Base-by-base conservation (phyloP, 2,797 vertebrate genomes). In the Pteronotus mesoamericanus region DNA sequence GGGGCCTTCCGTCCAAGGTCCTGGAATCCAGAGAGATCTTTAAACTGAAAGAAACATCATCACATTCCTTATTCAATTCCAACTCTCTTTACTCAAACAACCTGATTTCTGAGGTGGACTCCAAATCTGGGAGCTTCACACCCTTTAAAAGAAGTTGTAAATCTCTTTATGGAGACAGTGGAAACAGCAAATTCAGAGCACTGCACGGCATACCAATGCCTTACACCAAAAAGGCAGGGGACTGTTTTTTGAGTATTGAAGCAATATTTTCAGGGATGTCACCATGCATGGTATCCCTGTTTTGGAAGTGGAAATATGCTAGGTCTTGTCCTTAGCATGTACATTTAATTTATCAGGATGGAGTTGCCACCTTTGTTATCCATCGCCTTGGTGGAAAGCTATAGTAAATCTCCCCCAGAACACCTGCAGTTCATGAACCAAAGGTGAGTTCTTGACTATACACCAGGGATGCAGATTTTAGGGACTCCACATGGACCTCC, bases 311-410 rank as follows among this genome's bases (percentile, higher is more conserved):
- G 99, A 98, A 89, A 99, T 99, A 97, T 99, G 99, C 51, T 99
- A 98, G 97, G 99, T 99, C 98, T 99, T 99, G 97, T 99, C 99
- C 98, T 99, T 75, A 6, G 98, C 98, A 97, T 99, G 98, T 97
- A 98, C 98, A 95, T 99, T 99, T 91, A 98, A 98, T 44, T 99
- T 99, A 1, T 99, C 99, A 0, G 99, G 98, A 21, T 99, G 99
- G 96, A 99, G 97, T 94, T 99, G 98, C 95, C 99, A 98, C 48
- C 99, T 98, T 3, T 99, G 98, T 99, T 99, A 98, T 99, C 99
- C 99, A 99, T 99, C 75, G 99, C 98, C 97, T 99, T 99, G 69
- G 99, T 99, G 96, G 99, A n/a, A n/a, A 99, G 72, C 99, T 99
- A 0, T 99, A 99, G 98, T 99, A 99, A 97, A 99, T 99, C 97